Percentiles rank a stretch among this genome's conserved stretches.
These are phyloP conservation scores for Erythrocebus patas DNA, from an alignment of 2,113 vertebrate species.

Conservation along the genomic window DNA sequence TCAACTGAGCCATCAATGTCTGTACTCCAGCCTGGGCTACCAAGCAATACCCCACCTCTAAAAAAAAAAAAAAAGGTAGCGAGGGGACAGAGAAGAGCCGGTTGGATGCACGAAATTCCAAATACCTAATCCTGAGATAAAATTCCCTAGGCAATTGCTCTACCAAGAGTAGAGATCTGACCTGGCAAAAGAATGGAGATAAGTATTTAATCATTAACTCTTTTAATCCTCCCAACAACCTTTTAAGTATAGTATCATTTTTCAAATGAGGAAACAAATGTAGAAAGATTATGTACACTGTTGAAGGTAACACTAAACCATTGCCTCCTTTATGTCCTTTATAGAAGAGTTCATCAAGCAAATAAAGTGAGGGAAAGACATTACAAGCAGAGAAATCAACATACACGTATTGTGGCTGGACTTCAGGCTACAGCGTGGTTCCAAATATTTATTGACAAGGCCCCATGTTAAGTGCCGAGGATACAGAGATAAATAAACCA, in stretches of 20 bases:
- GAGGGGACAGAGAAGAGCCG: neutral
- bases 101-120: neutral
- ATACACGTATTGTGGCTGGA: neutral
- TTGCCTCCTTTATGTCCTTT: neutral
- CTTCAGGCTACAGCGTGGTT: neutral
- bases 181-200: neutral
- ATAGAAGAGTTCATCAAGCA: neutral
- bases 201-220: neutral
- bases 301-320: neutral
- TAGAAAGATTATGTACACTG: neutral
- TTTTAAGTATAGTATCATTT: conserved; percentile 3
- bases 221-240: neutral
- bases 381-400: neutral
- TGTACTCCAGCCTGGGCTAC: neutral
- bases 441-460: conserved; percentile 1
- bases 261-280: conserved; percentile 29
- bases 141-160: neutral
- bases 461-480: neutral
- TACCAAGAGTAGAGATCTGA: neutral
- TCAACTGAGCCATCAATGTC: neutral
- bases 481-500: neutral
- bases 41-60: too few species aligned
- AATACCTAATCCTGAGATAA: neutral
- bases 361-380: neutral
- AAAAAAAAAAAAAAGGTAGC: too few species aligned